Evolutionary conservation across 2,797 vertebrate genomes (phyloP).

Genomic region (Acanthornis magna): DNA sequence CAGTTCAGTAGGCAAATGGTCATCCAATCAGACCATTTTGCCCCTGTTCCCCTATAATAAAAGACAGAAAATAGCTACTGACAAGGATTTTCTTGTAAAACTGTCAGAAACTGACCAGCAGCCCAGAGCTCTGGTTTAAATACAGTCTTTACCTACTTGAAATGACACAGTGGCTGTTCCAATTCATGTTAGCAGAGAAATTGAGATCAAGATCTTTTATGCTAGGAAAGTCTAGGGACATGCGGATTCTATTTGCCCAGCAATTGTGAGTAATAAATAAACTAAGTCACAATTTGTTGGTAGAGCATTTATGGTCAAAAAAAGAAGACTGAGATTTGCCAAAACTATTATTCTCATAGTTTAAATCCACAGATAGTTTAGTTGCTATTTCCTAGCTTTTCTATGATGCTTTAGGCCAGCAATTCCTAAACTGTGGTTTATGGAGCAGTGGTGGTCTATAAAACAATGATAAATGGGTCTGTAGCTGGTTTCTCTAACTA

Average conservation of each 20-base stretch:
- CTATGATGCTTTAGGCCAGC: constrained; percentile 2
- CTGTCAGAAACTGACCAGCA: neutral
- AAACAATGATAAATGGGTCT: constrained; percentile 33
- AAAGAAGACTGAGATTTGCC: constrained; percentile 1
- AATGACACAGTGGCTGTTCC: neutral
- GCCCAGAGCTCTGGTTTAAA: neutral
- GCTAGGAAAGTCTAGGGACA: neutral
- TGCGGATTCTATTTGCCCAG: constrained; percentile 34
- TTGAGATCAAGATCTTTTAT: neutral
- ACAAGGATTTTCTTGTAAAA: constrained; percentile 35
- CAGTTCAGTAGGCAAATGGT: neutral
- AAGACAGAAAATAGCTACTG: constrained; percentile 14
- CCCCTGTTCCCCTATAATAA: neutral
- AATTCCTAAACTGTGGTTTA: constrained; percentile 19
- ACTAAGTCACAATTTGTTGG: constrained; percentile 21
- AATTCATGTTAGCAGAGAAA: neutral
- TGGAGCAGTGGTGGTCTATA: constrained; percentile 22
- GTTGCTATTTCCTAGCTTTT: constrained; percentile 16
- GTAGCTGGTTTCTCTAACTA: constrained; percentile 2
- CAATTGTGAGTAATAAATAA: constrained; percentile 41
- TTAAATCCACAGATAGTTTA: constrained; percentile 12
- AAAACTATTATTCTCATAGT: constrained; percentile 26
- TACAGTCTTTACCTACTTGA: neutral
- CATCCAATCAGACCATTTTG: neutral
- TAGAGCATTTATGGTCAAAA: constrained; percentile 6